Base-by-base conservation (phyloP, 1,140 invertebrate genomes). In the Drosophila tsacasi region DNA sequence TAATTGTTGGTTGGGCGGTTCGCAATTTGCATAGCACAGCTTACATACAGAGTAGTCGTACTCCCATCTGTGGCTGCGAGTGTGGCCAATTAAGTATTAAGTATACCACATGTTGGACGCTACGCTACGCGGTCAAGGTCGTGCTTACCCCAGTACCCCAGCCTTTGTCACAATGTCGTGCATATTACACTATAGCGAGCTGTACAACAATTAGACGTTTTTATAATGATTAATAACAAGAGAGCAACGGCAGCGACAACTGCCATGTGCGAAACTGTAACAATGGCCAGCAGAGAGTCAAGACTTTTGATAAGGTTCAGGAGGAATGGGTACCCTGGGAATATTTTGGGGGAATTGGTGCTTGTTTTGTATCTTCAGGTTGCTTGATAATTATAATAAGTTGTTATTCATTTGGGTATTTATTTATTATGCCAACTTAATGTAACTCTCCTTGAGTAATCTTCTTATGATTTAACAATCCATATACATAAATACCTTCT, bases 61-160 rank as follows among this genome's bases (percentile, higher is more conserved):
- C 42, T 81, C 66, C 61, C 66, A 67, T 50, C 59, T 61, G 46
- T 42, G 44, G 39, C 71, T 77, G 65, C 64, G 40, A 74, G 75
- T 82, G 79, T 73, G 67, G 54, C 69, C 69, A 73, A 73, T 73
- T 73, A 73, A 72, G 37, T 73, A 89, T 81, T 90, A 87, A 83
- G 84, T 89, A 81, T 83, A 76, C 84, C 84, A 84, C 84, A 87
- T 68, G 81, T 69, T 89, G 84, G 81, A 78, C 84, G 73, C 59
- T 21, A 79, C 37, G 47, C 84, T 21, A 79, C 37, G 39, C 81
- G 84, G 84, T 89, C 84, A 87, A 90, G 84, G 84, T 84, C 85
- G 65, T 68, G 40, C 58, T 71, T 78, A 60, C 40, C 68, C 55
- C 68, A 58, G 63, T 27, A 27, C 49, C 25, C 27, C 49, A 52